Base-by-base conservation (phyloP, 1,140 invertebrate species). In the Agraylea sexmaculata region DNA sequence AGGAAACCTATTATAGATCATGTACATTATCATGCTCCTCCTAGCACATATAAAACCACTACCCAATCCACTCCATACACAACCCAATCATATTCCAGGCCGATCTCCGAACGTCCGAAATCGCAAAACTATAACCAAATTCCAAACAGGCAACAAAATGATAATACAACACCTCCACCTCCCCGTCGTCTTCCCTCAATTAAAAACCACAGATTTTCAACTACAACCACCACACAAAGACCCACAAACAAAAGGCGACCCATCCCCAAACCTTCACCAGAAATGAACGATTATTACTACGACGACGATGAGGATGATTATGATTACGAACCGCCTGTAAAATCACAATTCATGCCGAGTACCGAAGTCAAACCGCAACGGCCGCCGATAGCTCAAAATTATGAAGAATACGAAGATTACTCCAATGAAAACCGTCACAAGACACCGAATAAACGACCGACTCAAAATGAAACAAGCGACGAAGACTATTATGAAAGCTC, bases 341-440 rank as follows among this genome's bases (percentile, higher is more conserved):
- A 72, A 54, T 68, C 71, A 4, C 66, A 70, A 37, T 73, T 71
- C 45, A 73, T 73, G 70, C 71, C 71, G 4, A 71, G 68, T 58
- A 66, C 70, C 4, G 71, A 74, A 59, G 62, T 68, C 1, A 66
- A 55, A 45, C 65, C 65, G 20, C 61, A 65, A 46, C 53, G 65
- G 40, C 65, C 65, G 11, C 55, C 52, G 1, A 66, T 68, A 56
- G 65, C 65, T 19, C 65, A 65, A 50, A 68, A 68, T 42, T 60
- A 69, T 47, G 55, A 67, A 47, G 62, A 67, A 51, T 66, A 68
- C 45, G 63, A 66, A 36, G 65, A 56, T 42, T 46, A 49, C 25
- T 52, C 64, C 12, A 23, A 28, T 7, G 29, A 46, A 16, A 23
- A 38, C 11, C 34, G 21, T 7, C 13, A 38, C 6, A 44, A 28